Percentiles rank a stretch among this genome's conserved stretches.
Evolutionary conservation across 2,797 vertebrate species (phyloP).

Genomic region (Aldrovandia affinis): DNA sequence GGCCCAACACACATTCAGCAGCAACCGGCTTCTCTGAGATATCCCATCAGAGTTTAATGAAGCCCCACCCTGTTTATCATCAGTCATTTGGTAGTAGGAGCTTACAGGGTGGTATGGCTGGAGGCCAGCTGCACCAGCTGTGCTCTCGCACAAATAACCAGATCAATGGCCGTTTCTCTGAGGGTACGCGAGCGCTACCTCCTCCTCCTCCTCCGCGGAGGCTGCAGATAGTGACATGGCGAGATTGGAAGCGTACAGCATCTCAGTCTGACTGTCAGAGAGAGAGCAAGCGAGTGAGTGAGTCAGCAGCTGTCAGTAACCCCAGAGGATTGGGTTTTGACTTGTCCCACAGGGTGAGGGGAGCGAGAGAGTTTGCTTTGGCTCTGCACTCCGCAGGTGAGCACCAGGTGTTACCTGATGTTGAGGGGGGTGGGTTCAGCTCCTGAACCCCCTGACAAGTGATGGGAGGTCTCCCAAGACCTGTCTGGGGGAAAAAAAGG

Average conservation of each 20-base stretch:
- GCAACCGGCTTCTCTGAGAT: not conserved
- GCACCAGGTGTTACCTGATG: conserved; percentile 33
- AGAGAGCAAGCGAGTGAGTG: not conserved
- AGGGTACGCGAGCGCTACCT: not conserved
- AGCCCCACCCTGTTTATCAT: not conserved
- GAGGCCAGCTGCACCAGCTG: conserved; percentile 27
- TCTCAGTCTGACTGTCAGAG: not conserved
- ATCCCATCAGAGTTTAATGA: not conserved
- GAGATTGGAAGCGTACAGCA: not conserved
- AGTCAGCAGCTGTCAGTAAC: not conserved
- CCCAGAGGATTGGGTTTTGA: not conserved
- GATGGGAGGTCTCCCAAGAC: not conserved
- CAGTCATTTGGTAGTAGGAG: not conserved
- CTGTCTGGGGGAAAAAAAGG: not conserved
- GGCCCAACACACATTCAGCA: not conserved
- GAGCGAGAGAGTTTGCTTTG: not conserved
- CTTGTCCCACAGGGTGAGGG: conserved; percentile 7
- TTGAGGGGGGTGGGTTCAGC: conserved; percentile 12
- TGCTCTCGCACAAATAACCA: conserved; percentile 42
- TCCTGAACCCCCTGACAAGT: conserved; percentile 15
- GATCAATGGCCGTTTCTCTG: conserved; percentile 26
- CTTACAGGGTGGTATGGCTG: not conserved
- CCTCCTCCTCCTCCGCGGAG: not conserved
- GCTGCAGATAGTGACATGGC: no score
- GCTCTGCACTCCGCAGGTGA: not conserved